Evolutionary conservation across 1,140 invertebrate genomes (phyloP), one percentile per base, ranked within the genome.

Genomic region (Dendroctonus ponderosae): DNA sequence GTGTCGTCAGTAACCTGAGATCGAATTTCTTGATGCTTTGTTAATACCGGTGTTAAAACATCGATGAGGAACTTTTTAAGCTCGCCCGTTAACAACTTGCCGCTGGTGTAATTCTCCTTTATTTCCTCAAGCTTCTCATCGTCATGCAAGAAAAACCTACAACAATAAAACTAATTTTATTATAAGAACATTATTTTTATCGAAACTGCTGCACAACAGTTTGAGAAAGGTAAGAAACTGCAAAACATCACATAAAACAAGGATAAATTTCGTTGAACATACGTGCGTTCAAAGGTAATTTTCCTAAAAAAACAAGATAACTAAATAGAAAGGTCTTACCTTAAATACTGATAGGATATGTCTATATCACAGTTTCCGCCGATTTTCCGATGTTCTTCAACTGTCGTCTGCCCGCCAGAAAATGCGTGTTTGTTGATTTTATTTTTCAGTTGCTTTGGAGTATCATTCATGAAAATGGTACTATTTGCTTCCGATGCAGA

Each of bases 351-450:
- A 82, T 88, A 99, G 0, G 96, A 91, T 58, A 96, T 91, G 82
- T 99, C 98, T 5, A 99, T 86, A 71, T 94, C 91, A 78, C 96
- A 97, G 79, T 99, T 92, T 5, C 97, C 98, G 42, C 98, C 97
- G 50, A 89, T 80, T 77, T 88, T 81, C 70, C 91, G 81, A 77
- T 99, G 98, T 77, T 98, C 92, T 80, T 99, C 97, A 0, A 97
- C 81, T 0, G 95, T 97, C 9, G 88, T 85, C 75, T 90, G 91
- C 38, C 98, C 98, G 39, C 98, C 98, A 58, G 96, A 98, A 82
- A 99, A 99, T 37, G 97, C 98, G 81, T 98, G 93, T 82, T 98
- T 99, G 77, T 99, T 99, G 43, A 91, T 88, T 85, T 98, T 99
- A 78, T 92, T 97, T 80, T 98, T 99, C 58, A 99, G 94, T 80